A percentile compares a stretch with the other conserved stretches of the same genome.
These are phyloP conservation scores for Callimorpha dominula DNA, from an alignment of 2,888 invertebrate species.

Conservation along the genomic window DNA sequence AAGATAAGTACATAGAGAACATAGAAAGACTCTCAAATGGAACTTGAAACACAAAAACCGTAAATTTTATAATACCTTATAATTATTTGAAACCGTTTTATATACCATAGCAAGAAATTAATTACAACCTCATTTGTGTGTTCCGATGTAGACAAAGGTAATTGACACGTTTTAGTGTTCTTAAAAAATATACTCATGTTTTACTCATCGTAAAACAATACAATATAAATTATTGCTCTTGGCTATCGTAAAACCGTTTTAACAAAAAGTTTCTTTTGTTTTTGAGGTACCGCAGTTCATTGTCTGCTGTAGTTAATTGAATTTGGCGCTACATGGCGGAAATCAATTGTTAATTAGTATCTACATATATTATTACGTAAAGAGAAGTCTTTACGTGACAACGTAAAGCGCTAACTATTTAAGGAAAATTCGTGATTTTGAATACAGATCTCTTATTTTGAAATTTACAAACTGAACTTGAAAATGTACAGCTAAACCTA, in stretches of 20 bases:
- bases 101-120: background rate
- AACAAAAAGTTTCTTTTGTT: background rate
- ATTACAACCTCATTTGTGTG: background rate
- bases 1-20: no score
- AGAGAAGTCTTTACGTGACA: no score
- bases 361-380: no score
- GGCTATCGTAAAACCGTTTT: background rate
- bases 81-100: background rate
- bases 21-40: no score
- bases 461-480: no score
- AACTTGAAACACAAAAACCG: no score
- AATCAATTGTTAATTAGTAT: no score
- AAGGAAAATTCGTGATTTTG: no score
- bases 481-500: no score
- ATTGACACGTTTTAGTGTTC: background rate
- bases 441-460: no score
- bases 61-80: background rate
- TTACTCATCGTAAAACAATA: background rate
- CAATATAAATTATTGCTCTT: background rate
- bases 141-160: background rate
- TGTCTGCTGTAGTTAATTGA: background rate
- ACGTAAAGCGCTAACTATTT: no score
- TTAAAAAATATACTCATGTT: background rate
- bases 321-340: no score
- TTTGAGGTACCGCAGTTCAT: background rate